phyloP scores from a whole-genome alignment of 2,888 invertebrate genomes.

The Microdon myrmicae region DNA sequence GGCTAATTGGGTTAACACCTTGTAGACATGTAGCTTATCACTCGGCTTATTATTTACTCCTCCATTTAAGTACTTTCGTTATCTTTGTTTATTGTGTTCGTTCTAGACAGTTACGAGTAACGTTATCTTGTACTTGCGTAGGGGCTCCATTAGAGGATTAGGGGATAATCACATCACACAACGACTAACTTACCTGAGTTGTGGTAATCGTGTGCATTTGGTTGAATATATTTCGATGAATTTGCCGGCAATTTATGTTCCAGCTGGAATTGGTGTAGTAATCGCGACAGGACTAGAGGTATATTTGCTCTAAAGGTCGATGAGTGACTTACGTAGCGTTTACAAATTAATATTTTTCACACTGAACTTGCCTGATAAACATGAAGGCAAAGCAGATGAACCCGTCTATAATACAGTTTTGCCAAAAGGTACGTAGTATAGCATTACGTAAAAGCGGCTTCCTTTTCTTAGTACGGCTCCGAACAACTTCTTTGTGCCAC shows the following conservation, averaged over 20 bases:
- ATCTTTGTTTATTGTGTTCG: too few relatives aligned
- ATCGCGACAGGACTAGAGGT: conserved; percentile 64
- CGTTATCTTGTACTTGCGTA: too few relatives aligned
- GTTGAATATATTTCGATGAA: not conserved
- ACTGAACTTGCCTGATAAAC: conserved; percentile 60
- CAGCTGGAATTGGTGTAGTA: conserved; percentile 63
- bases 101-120: too few relatives aligned
- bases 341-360: not conserved
- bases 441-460: conserved; percentile 75
- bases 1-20: too few relatives aligned
- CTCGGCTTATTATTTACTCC: too few relatives aligned
- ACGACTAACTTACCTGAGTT: too few relatives aligned
- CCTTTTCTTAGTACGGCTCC: conserved; percentile 69
- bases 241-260: conserved; percentile 19
- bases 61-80: too few relatives aligned
- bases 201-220: not conserved
- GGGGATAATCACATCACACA: too few relatives aligned
- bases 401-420: conserved; percentile 75
- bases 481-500: conserved; percentile 74
- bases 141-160: too few relatives aligned
- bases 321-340: not conserved
- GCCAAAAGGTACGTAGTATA: conserved; percentile 75
- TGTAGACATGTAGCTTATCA: too few relatives aligned
- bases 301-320: conserved; percentile 60
- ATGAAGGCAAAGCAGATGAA: conserved; percentile 70